phyloP scores from a whole-genome alignment of 2,113 vertebrate genomes.

The Plestiodon gilberti region DNA sequence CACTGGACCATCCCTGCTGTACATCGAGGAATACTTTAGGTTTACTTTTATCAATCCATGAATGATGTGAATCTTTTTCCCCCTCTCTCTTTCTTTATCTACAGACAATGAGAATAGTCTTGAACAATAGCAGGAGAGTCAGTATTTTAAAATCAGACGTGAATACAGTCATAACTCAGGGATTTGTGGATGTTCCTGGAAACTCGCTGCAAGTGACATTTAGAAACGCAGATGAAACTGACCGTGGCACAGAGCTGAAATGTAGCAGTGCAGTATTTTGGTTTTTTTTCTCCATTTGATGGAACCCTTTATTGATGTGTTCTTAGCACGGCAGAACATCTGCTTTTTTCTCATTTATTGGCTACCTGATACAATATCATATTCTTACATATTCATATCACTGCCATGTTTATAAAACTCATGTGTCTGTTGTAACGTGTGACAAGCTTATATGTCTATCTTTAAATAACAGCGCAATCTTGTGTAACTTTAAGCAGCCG shows the following conservation, averaged over 20 bases:
- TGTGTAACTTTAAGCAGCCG: no score
- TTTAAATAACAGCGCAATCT: no score
- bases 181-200: constrained; percentile 51
- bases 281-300: constrained; percentile 12
- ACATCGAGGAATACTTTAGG: no score
- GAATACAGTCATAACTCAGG: constrained; percentile 50
- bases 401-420: not conserved
- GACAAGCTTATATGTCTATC: not conserved
- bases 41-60: not conserved
- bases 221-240: not conserved
- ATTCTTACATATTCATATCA: not conserved
- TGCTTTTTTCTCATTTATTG: constrained; percentile 39
- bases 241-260: constrained; percentile 63
- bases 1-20: no score
- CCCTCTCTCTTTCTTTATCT: constrained; percentile 28
- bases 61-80: not conserved
- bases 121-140: constrained; percentile 61
- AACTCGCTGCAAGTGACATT: constrained; percentile 18
- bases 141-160: constrained; percentile 64
- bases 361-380: not conserved
- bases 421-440: no score
- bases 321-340: not conserved
- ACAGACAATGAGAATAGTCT: constrained; percentile 68
- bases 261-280: constrained; percentile 58
- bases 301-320: not conserved